Evolutionary conservation across 2,888 invertebrate genomes (phyloP), one percentile per base, ranked within the genome.

Genomic region (Liposcelis brunnea): DNA sequence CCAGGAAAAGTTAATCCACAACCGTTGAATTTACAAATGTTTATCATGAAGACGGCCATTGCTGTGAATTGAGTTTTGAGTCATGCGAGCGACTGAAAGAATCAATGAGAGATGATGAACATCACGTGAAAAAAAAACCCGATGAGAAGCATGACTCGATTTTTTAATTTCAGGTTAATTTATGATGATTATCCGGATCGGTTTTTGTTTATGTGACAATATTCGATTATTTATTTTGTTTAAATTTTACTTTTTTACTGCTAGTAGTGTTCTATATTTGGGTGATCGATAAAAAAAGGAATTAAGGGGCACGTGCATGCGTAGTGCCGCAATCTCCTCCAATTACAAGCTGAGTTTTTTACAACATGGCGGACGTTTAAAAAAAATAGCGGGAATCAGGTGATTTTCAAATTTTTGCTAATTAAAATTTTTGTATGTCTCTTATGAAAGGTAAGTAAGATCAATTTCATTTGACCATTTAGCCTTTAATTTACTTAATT

Each of bases 31-130:
- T 82, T 84, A 71, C 86, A 86, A 70, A 78, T 77, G 74, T 87
- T 86, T 67, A 81, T 71, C 72, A 85, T 75, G 72, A 86, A 85
- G 71, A 85, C 82, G 69, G 86, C 85, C 86, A 86, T 85, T 68
- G 63, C 65, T 59, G 58, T 57, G 55, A 38, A 42, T 36, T 32
- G 8, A 43, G 19, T 18, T 21, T 21, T 19, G 32, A 48, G 37
- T 40, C 47, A 33, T 16, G 18, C 31, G 31, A 64, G 65, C 63
- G 58, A 58, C 59, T 61, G 55, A 62, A 62, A 63, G 65, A 64
- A 66, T 66, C 66, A 59, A 48, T 52, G 52, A 54, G 55, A 52
- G 49, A 57, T 26, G 21, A 38, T 16, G 45, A 37, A 42, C 32
- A 34, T 33, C 31, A 40, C 42, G 35, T 45, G 34, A 36, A 31